Evolutionary conservation across 1,140 invertebrate genomes (phyloP), one percentile per base, ranked within the genome.

Genomic region (Hydropsyche tenuis): DNA sequence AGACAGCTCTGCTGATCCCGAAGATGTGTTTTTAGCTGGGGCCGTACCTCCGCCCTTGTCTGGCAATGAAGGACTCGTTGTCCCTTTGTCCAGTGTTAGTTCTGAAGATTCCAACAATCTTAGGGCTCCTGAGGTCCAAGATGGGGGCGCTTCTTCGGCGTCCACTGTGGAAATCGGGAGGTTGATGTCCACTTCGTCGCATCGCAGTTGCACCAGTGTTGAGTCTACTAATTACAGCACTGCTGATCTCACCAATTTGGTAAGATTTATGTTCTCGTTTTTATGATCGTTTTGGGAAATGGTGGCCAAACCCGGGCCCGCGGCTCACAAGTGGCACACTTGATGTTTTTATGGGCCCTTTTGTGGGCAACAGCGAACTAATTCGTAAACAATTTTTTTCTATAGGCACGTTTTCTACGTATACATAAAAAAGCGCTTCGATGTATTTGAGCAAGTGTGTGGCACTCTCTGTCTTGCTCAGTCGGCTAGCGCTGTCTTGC

Each of bases 91-190:
- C 30, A 79, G 79, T n/a, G 77, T 80, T 9, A 77, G 74, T 48
- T 42, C 74, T 64, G 56, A 60, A 77, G 72, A 75, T 79, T 70
- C 81, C 79, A 37, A 80, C 23, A 73, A 78, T 70, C 83, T 76
- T 51, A 80, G 78, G 14, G 85, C 86, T 18, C 83, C 83, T 11
- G 81, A 82, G 45, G 81, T 82, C 14, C 79, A 75, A 37, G 76
- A 78, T 42, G 82, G 83, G 1, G 25, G 83, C 0, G 81, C 80
- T 0, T 84, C 79, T 1, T 81, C 81, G 0, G 79, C 80, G 4
- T 77, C 80, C 14, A 83, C 81, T 51, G 82, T 81, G 0, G 82
- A 73, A 18, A 71, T 75, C 14, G 71, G 64, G 5, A 66, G 46
- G 42, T n/a, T 70, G n/a, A 60, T 70, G 20, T 70, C 68, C 0